phyloP scores from a whole-genome alignment of 2,888 invertebrate species.

The Malthinus seriepunctatus region DNA sequence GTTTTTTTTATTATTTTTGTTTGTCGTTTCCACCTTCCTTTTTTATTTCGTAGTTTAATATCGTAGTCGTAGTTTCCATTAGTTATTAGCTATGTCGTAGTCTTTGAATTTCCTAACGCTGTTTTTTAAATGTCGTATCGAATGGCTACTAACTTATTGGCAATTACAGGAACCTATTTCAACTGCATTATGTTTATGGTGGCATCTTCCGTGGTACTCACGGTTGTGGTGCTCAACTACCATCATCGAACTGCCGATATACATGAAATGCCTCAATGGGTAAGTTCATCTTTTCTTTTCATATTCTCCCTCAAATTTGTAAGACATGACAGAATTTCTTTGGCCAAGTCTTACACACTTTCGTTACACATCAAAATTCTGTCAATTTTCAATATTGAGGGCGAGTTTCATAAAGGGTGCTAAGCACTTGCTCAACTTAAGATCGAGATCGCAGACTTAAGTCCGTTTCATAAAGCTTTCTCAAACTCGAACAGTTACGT shows the following conservation, averaged over 20 bases:
- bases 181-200: slow-evolving; percentile 99
- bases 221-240: slow-evolving; percentile 95
- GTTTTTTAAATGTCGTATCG: not conserved
- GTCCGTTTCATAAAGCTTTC: too few relatives aligned
- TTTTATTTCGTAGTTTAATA: slow-evolving; percentile 14
- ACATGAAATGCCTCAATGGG: slow-evolving; percentile 96
- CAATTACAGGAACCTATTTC: slow-evolving; percentile 84
- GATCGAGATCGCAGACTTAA: too few relatives aligned
- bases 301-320: too few relatives aligned
- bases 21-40: slow-evolving; percentile 8
- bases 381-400: too few relatives aligned
- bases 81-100: slow-evolving; percentile 14
- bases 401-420: too few relatives aligned
- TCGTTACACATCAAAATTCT: too few relatives aligned
- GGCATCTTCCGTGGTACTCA: slow-evolving; percentile 95
- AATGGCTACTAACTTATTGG: slow-evolving; percentile 11
- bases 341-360: too few relatives aligned
- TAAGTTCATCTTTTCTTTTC: slow-evolving; percentile 57
- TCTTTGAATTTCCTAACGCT: slow-evolving; percentile 11
- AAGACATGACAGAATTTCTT: not conserved
- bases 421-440: too few relatives aligned
- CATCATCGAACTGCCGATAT: slow-evolving; percentile 97
- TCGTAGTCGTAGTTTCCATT: slow-evolving; percentile 13
- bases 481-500: too few relatives aligned
- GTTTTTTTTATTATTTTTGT: slow-evolving; percentile 30